These are phyloP conservation scores for Enteromius argenteus DNA, from an alignment of 2,797 vertebrate genomes.

Conservation along the genomic window DNA sequence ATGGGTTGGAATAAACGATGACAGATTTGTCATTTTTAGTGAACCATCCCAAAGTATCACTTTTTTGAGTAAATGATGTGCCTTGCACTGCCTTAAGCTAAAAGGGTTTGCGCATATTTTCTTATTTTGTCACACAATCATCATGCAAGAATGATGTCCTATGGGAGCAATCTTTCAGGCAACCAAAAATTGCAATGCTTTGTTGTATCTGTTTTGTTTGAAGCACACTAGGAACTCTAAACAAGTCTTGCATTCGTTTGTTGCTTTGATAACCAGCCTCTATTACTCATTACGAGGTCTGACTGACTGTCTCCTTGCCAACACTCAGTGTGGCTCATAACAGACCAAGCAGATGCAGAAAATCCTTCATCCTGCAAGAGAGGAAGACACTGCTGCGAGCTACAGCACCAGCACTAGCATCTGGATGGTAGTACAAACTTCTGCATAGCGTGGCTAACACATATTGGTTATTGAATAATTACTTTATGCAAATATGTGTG, in stretches of 20 bases:
- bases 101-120: neutral
- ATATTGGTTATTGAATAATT: constrained; percentile 38
- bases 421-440: constrained; percentile 47
- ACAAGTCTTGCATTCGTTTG: constrained; percentile 51
- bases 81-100: constrained; percentile 19
- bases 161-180: constrained; percentile 30
- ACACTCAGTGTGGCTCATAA: constrained; percentile 53
- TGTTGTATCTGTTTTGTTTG: constrained; percentile 49
- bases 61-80: constrained; percentile 34
- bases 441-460: constrained; percentile 4
- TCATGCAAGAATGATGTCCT: constrained; percentile 34
- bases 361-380: constrained; percentile 46
- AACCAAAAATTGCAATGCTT: constrained; percentile 29
- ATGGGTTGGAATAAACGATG: constrained; percentile 9
- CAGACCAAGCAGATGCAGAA: constrained; percentile 51
- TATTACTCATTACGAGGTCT: constrained; percentile 60
- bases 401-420: constrained; percentile 42
- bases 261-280: constrained; percentile 52
- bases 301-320: constrained; percentile 62
- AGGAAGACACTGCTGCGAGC: constrained; percentile 49
- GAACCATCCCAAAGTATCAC: constrained; percentile 4
- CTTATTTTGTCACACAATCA: constrained; percentile 32
- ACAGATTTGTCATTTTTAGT: neutral
- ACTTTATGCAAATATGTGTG: constrained; percentile 35
- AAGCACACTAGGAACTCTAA: constrained; percentile 39